A percentile compares a stretch with the other conserved stretches of the same genome.
These are phyloP conservation scores for Forbesichthys papilliferus DNA, from an alignment of 2,113 vertebrate genomes.

Conservation along the genomic window DNA sequence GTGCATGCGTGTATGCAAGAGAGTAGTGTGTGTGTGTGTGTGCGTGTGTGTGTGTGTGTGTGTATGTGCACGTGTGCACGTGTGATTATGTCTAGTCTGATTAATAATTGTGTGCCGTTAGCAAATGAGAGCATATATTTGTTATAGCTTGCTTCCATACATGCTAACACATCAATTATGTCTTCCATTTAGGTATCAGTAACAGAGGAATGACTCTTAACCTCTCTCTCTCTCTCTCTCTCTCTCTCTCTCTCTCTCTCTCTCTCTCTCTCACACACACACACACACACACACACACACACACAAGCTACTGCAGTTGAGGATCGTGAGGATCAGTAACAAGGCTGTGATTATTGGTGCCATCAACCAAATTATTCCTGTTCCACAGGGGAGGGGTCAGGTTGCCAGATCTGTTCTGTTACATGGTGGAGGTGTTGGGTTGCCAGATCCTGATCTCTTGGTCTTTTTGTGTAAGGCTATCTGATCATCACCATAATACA, in stretches of 20 bases:
- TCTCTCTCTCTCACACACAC: background rate
- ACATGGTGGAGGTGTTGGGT: conserved; percentile 60
- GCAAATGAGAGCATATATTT: too few relatives aligned
- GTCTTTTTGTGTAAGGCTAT: conserved; percentile 55
- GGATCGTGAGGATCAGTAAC: conserved; percentile 59
- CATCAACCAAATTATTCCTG: conserved; percentile 73
- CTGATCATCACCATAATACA: conserved; percentile 51
- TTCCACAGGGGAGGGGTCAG: conserved; percentile 58
- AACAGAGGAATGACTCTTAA: conserved; percentile 48
- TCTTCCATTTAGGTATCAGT: conserved; percentile 56
- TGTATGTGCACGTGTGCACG: too few relatives aligned
- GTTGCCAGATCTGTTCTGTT: conserved; percentile 64
- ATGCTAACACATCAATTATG: conserved; percentile 47
- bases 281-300: conserved; percentile 16
- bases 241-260: background rate
- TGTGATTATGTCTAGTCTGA: too few relatives aligned
- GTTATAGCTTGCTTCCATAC: conserved; percentile 12
- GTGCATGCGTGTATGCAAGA: background rate
- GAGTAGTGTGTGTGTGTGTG: background rate
- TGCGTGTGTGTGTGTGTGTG: background rate
- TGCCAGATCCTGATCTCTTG: conserved; percentile 74
- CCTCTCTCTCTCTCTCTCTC: background rate
- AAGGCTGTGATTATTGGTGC: conserved; percentile 72
- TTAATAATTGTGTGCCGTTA: too few relatives aligned
- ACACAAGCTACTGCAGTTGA: conserved; percentile 2